phyloP scores from a whole-genome alignment of 2,113 vertebrate genomes.

The Carassius auratus region DNA sequence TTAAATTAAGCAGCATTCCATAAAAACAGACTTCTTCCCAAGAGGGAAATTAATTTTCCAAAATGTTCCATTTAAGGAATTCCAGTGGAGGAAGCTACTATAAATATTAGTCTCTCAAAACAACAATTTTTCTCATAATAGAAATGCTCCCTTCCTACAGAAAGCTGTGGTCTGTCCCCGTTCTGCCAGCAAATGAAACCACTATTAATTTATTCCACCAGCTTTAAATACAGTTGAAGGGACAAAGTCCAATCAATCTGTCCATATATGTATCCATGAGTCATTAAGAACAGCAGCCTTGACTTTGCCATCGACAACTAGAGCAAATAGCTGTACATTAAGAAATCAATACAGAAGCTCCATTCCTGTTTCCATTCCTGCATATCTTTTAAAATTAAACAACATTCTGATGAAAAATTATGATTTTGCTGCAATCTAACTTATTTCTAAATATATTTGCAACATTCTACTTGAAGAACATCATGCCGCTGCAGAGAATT shows the following conservation, averaged over 20 bases:
- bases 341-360: neutral
- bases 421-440: too few relatives aligned
- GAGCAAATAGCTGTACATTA: neutral
- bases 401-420: too few relatives aligned
- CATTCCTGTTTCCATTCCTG: neutral
- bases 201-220: neutral
- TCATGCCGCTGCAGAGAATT: neutral
- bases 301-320: neutral
- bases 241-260: neutral
- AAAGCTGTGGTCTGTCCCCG: neutral
- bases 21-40: constrained; percentile 23
- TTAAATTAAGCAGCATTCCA: constrained; percentile 23
- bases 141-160: neutral
- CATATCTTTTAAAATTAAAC: too few relatives aligned
- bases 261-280: neutral
- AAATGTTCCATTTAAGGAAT: constrained; percentile 16
- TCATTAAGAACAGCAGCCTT: neutral
- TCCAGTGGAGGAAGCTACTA: neutral
- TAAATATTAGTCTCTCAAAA: neutral
- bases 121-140: neutral
- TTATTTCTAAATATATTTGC: neutral
- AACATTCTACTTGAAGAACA: neutral
- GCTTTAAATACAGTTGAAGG: neutral
- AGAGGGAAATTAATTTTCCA: neutral
- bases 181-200: neutral